phyloP scores from a whole-genome alignment of 1,140 invertebrate species.

The Drosophila obscura region DNA sequence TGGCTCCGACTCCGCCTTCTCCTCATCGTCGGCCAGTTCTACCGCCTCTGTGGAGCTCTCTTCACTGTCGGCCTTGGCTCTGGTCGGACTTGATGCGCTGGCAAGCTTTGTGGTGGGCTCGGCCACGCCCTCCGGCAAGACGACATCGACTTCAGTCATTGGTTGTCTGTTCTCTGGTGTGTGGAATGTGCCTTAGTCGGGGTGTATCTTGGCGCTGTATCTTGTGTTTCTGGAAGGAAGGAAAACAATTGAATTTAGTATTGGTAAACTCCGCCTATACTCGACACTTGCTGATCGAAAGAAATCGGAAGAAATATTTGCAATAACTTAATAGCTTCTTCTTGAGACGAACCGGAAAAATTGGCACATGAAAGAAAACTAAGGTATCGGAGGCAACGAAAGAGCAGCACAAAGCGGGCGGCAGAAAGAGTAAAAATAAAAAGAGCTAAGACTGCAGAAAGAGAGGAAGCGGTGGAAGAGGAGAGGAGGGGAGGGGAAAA shows the following conservation, averaged over 20 bases:
- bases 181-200: slow-evolving; percentile 67
- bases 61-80: slow-evolving; percentile 7
- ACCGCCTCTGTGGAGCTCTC: slow-evolving; percentile 7
- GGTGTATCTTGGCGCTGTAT: slow-evolving; percentile 32
- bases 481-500: slow-evolving; percentile 7
- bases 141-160: slow-evolving; percentile 83
- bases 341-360: slow-evolving; percentile 60
- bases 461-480: slow-evolving; percentile 11
- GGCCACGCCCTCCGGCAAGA: slow-evolving; percentile 79
- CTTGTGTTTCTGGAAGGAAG: slow-evolving; percentile 34
- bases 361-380: slow-evolving; percentile 73
- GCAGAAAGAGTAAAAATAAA: slow-evolving; percentile 50
- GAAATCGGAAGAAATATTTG: too few relatives aligned
- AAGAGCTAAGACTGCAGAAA: slow-evolving; percentile 63
- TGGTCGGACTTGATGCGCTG: slow-evolving; percentile 53
- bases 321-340: slow-evolving; percentile 22
- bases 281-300: too few relatives aligned
- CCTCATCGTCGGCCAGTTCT: slow-evolving; percentile 8
- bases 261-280: too few relatives aligned
- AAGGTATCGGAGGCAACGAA: slow-evolving; percentile 58
- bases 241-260: neutral
- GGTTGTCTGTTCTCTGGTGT: slow-evolving; percentile 54
- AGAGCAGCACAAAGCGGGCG: slow-evolving; percentile 55
- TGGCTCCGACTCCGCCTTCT: slow-evolving; percentile 13
- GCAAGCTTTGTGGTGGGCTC: slow-evolving; percentile 71